phyloP scores from a whole-genome alignment of 2,113 vertebrate species.

The Asarcornis scutulata region DNA sequence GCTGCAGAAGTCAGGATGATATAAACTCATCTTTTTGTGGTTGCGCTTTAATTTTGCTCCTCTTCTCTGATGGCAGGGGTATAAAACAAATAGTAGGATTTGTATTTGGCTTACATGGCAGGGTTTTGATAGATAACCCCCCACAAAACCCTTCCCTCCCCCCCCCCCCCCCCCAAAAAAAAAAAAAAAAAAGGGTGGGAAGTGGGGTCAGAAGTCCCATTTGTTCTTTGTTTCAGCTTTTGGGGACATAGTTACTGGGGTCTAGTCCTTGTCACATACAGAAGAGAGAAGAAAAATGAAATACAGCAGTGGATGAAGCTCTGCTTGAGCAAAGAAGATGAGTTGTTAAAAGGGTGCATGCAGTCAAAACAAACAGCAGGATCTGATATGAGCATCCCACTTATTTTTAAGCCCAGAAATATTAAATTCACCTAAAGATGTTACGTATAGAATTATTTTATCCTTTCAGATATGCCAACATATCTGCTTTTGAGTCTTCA shows the following conservation, averaged over 20 bases:
- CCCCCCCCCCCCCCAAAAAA: not conserved
- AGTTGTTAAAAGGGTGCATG: not conserved
- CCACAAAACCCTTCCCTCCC: too few relatives aligned
- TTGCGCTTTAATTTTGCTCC: not conserved
- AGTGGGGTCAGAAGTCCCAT: not conserved
- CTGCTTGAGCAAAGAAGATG: not conserved
- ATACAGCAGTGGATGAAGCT: not conserved
- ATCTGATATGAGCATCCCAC: not conserved
- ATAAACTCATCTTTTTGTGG: not conserved
- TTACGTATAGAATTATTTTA: not conserved
- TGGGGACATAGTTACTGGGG: not conserved
- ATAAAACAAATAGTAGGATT: not conserved
- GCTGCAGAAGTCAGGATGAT: not conserved
- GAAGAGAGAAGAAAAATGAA: not conserved
- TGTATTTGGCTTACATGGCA: too few relatives aligned
- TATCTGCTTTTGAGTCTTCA: not conserved
- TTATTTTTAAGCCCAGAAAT: not conserved
- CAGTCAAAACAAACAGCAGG: not conserved
- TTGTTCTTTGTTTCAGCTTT: not conserved
- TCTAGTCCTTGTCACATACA: not conserved
- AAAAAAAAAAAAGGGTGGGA: not conserved
- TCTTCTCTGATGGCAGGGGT: not conserved
- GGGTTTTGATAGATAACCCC: not conserved
- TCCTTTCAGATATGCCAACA: not conserved
- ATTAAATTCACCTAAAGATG: not conserved